Percentiles rank a stretch among this genome's conserved stretches.
phyloP scores from a whole-genome alignment of 2,888 invertebrate species.

The Biston stratarius region DNA sequence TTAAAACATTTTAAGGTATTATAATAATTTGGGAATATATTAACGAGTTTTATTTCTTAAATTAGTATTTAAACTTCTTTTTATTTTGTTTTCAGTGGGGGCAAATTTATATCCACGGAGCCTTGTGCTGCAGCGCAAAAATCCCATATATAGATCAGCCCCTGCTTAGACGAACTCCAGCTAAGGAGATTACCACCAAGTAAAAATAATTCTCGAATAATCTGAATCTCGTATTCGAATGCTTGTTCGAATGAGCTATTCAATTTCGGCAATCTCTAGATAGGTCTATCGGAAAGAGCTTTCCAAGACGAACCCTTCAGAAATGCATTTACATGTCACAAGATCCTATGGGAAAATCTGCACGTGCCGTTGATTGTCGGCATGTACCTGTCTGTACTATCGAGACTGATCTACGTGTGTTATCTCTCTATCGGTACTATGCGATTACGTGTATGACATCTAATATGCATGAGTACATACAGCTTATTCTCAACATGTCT shows the following conservation, averaged over 20 bases:
- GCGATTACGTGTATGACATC: conserved; percentile 32
- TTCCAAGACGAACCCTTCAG: conserved; percentile 74
- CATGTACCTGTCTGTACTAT: conserved; percentile 61
- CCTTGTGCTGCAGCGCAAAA: too few relatives aligned
- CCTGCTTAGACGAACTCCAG: too few relatives aligned
- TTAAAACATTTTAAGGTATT: too few relatives aligned
- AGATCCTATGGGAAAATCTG: conserved; percentile 75
- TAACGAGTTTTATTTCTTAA: too few relatives aligned
- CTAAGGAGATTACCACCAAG: too few relatives aligned
- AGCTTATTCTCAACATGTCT: neutral
- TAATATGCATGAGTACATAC: conserved; percentile 26
- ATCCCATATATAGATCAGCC: too few relatives aligned
- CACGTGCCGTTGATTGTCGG: conserved; percentile 76
- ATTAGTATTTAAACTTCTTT: too few relatives aligned
- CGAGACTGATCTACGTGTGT: conserved; percentile 51
- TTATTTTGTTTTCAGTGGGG: too few relatives aligned
- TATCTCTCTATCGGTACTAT: conserved; percentile 65
- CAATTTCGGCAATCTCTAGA: conserved; percentile 20
- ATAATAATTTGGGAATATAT: too few relatives aligned
- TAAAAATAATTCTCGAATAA: neutral
- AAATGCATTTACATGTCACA: conserved; percentile 84
- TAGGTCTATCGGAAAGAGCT: conserved; percentile 67
- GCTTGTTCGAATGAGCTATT: neutral
- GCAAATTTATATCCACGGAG: too few relatives aligned
- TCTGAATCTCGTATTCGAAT: neutral